Conservation (phyloP, 1,140 invertebrate species). For the Centruroides sculpturatus region DNA sequence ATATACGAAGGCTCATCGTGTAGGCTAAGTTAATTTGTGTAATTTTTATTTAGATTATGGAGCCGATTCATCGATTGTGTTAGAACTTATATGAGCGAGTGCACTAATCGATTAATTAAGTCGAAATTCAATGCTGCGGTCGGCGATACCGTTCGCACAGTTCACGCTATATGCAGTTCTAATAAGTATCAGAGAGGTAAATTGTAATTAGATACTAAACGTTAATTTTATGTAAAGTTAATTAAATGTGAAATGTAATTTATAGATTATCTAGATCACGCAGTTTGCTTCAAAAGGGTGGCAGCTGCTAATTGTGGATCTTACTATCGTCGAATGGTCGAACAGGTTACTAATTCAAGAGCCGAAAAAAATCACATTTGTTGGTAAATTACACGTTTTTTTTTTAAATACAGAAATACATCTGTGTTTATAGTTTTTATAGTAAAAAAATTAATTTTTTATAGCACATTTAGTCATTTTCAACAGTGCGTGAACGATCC, state of each 20-base stretch:
- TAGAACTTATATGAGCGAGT: slow-evolving; percentile 17
- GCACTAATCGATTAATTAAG: slow-evolving; percentile 17
- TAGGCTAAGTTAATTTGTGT: neutral
- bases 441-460: neutral
- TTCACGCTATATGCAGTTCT: slow-evolving; percentile 22
- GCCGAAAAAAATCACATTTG: slow-evolving; percentile 20
- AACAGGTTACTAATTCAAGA: slow-evolving; percentile 16
- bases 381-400: slow-evolving; percentile 12
- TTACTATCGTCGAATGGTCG: slow-evolving; percentile 17
- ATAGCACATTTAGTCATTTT: slow-evolving; percentile 19
- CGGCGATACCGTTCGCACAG: slow-evolving; percentile 20
- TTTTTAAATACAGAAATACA: too few relatives aligned
- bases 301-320: slow-evolving; percentile 19
- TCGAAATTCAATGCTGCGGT: slow-evolving; percentile 21
- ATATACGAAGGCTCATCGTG: neutral
- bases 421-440: neutral
- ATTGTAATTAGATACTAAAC: neutral
- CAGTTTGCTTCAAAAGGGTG: slow-evolving; percentile 19
- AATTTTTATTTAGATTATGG: slow-evolving; percentile 18
- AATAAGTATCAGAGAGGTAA: slow-evolving; percentile 20
- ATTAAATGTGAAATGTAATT: neutral
- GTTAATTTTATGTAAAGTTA: neutral
- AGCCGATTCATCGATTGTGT: slow-evolving; percentile 21
- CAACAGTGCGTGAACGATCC: slow-evolving; percentile 19
- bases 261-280: slow-evolving; percentile 19